A percentile compares a stretch with the other conserved stretches of the same genome.
These are phyloP conservation scores for Eupristina koningsbergeri DNA, from an alignment of 1,140 invertebrate species.

Conservation along the genomic window DNA sequence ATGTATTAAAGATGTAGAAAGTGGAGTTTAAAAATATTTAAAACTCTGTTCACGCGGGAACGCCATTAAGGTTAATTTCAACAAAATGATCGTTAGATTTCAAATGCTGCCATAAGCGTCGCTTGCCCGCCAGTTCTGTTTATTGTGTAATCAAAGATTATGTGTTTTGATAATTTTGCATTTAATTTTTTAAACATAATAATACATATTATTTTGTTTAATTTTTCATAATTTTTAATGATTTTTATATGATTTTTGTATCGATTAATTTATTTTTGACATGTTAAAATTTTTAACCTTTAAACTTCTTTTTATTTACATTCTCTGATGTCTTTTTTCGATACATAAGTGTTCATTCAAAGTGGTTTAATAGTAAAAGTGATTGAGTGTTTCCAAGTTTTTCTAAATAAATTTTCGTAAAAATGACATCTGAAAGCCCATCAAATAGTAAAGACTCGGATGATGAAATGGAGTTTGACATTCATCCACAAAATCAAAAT, in stretches of 20 bases:
- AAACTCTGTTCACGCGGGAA: constrained; percentile 27
- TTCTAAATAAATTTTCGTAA: constrained; percentile 35
- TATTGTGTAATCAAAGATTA: constrained; percentile 2
- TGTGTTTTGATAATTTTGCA: constrained; percentile 11
- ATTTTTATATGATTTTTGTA: background rate
- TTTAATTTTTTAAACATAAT: background rate
- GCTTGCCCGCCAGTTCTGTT: constrained; percentile 47
- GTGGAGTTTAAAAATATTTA: background rate
- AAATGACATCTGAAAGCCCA: constrained; percentile 53
- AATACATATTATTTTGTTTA: constrained; percentile 3
- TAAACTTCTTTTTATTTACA: constrained; percentile 3
- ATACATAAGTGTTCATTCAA: background rate
- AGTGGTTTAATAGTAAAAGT: constrained; percentile 8
- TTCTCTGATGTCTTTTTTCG: background rate
- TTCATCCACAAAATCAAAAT: constrained; percentile 57
- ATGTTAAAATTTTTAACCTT: constrained; percentile 46
- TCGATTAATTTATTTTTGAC: background rate
- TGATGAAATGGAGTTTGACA: constrained; percentile 57
- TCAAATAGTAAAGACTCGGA: constrained; percentile 48
- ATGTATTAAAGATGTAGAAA: background rate
- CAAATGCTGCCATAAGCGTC: constrained; percentile 47
- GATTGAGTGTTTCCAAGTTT: constrained; percentile 9
- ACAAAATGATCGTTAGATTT: constrained; percentile 48
- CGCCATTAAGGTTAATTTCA: constrained; percentile 26
- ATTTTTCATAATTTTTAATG: background rate